Conservation (phyloP, 2,113 vertebrate genomes). For the Pseudonaja textilis region DNA sequence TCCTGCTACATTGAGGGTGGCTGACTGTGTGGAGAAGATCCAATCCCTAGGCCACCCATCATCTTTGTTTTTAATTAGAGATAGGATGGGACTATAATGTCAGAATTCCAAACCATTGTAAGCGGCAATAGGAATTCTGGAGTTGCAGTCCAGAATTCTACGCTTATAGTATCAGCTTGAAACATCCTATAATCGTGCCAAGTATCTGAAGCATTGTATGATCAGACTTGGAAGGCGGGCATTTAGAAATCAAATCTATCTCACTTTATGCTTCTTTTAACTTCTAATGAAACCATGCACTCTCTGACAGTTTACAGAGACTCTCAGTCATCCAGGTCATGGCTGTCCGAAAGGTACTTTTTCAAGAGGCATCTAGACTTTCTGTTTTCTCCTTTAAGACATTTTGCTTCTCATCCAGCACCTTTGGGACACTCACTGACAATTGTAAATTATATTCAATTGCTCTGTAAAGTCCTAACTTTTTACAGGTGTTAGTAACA, state of each 20-base stretch:
- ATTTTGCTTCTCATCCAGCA: too few species aligned
- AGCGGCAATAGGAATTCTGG: not conserved
- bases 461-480: not conserved
- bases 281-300: not conserved
- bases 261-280: not conserved
- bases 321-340: too few species aligned
- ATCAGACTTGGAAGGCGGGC: not conserved
- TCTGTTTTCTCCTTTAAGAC: too few species aligned
- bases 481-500: not conserved
- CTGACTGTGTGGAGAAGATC: not conserved
- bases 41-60: not conserved
- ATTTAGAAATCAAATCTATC: not conserved
- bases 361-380: too few species aligned
- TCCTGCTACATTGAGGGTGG: not conserved
- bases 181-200: not conserved
- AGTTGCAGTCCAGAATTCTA: not conserved
- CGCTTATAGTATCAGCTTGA: not conserved
- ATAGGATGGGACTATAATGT: not conserved
- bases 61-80: not conserved
- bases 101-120: not conserved
- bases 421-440: not conserved
- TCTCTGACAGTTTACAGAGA: too few species aligned
- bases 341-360: too few species aligned
- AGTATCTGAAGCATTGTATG: not conserved
- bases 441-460: not conserved